Conservation (phyloP, 2,113 vertebrate genomes). For the Sterrhoptilus dennistouni region DNA sequence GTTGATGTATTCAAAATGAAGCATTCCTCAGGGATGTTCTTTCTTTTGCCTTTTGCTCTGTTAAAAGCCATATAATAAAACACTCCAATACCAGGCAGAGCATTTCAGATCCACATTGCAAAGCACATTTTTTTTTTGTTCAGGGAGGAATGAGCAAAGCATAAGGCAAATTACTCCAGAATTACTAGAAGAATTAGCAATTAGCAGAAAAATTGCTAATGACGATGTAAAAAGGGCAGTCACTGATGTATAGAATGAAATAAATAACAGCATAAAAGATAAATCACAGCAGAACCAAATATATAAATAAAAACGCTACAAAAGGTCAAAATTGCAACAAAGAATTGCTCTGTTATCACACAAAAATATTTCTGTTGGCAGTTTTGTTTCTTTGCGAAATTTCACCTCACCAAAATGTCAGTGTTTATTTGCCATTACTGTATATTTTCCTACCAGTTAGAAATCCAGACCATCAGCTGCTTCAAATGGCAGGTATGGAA, state of each 20-base stretch:
- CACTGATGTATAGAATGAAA: not conserved
- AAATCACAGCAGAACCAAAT: conserved; percentile 20
- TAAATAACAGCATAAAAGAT: conserved; percentile 44
- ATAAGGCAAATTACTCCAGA: not conserved
- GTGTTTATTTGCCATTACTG: not conserved
- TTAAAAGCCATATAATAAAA: not conserved
- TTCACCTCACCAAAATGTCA: not conserved
- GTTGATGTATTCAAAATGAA: conserved; percentile 40
- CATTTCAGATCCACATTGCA: not conserved
- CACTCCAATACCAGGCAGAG: not conserved
- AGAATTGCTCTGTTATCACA: not conserved
- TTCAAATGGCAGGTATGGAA: not conserved
- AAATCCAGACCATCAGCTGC: not conserved
- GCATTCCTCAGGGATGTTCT: conserved; percentile 13
- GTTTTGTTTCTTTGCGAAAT: not conserved
- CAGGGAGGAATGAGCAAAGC: not conserved
- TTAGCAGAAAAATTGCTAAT: conserved; percentile 27
- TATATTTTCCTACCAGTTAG: not conserved
- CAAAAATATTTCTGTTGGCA: conserved; percentile 35
- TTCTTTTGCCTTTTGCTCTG: not conserved
- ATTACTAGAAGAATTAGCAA: not conserved
- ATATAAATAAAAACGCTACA: not conserved
- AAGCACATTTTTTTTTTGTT: not conserved
- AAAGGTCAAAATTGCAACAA: conserved; percentile 6
- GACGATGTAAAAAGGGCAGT: conserved; percentile 18